Conservation (phyloP, 2,797 vertebrate species). For the Pipistrellus pipistrellus region DNA sequence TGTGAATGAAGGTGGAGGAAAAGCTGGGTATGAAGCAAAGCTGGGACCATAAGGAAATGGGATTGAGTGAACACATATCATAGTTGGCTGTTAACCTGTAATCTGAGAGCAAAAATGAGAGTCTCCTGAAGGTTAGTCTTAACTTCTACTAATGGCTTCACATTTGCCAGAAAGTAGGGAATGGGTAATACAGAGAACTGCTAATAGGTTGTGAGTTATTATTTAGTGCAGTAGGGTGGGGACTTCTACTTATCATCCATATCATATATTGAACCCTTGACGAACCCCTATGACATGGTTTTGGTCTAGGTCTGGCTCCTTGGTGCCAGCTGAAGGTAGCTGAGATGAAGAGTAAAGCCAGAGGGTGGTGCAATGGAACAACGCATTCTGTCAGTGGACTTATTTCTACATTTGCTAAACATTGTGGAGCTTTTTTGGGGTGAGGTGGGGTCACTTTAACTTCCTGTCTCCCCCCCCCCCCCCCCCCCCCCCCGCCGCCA, state of each 20-base stretch:
- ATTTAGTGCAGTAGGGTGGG: constrained; percentile 28
- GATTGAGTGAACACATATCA: not conserved
- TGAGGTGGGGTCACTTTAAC: not conserved
- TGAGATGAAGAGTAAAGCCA: constrained; percentile 9
- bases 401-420: constrained; percentile 1
- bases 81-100: constrained; percentile 57
- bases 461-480: not conserved
- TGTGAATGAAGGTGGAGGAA: constrained; percentile 21
- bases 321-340: not conserved
- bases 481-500: too few relatives aligned
- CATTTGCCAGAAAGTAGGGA: constrained; percentile 63
- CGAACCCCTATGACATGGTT: constrained; percentile 43
- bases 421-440: constrained; percentile 43
- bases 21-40: not conserved
- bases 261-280: not conserved
- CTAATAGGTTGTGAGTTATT: constrained; percentile 71
- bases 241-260: not conserved
- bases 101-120: constrained; percentile 69
- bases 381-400: not conserved
- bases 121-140: constrained; percentile 69
- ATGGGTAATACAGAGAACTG: constrained; percentile 69
- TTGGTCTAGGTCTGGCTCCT: constrained; percentile 34
- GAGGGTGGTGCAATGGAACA: not conserved
- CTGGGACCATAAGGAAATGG: constrained; percentile 1
- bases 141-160: constrained; percentile 66